Percentiles rank a stretch among this genome's conserved stretches.
Evolutionary conservation across 1,140 invertebrate species (phyloP).

Genomic region (Trichoplusia ni): DNA sequence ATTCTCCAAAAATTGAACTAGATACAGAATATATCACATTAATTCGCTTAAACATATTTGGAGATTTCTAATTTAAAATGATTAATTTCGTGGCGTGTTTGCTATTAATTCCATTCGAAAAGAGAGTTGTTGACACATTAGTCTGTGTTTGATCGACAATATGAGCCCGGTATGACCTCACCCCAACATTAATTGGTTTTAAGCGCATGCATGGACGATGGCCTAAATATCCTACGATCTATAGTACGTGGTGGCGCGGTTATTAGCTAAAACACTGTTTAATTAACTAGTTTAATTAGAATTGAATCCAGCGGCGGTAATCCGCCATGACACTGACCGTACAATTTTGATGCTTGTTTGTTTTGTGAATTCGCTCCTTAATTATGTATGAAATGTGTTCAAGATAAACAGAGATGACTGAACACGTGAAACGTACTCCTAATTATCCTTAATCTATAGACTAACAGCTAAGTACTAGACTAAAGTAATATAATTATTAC

Average conservation of each 20-base stretch:
- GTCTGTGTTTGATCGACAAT: background rate
- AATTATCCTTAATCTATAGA: no score
- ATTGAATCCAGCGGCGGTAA: no score
- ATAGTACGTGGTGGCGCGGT: slow-evolving; percentile 3
- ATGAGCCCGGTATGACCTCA: slow-evolving; percentile 1
- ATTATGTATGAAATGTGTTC: no score
- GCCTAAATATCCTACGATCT: slow-evolving; percentile 19
- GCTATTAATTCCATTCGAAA: background rate
- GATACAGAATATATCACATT: background rate
- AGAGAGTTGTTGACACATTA: slow-evolving; percentile 11
- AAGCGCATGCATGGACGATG: slow-evolving; percentile 20
- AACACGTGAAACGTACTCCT: no score
- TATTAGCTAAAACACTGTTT: slow-evolving; percentile 25
- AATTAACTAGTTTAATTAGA: slow-evolving; percentile 18
- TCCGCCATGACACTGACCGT: no score
- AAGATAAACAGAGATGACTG: no score
- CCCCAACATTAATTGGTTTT: slow-evolving; percentile 25
- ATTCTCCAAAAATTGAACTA: background rate
- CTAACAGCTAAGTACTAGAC: no score
- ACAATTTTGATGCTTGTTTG: no score
- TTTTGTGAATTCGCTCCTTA: no score
- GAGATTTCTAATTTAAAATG: slow-evolving; percentile 8
- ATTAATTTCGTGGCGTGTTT: background rate
- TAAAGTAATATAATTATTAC: no score
- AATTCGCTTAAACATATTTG: slow-evolving; percentile 2